Base-by-base conservation (phyloP, 2,888 invertebrate genomes). In the Bombylius discolor region DNA sequence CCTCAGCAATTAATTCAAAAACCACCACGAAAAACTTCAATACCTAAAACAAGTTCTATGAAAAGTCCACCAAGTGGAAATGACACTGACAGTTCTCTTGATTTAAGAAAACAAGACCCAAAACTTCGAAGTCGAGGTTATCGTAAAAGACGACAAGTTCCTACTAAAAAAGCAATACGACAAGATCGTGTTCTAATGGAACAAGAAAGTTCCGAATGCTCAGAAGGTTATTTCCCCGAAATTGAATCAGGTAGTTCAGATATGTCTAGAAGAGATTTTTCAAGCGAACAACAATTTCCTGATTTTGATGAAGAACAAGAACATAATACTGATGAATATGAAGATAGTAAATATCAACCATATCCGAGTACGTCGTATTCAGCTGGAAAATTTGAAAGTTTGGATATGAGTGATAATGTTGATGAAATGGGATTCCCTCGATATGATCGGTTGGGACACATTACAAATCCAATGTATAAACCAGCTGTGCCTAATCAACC, bases 1-100 rank as follows among this genome's bases (percentile, higher is more conserved):
- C 84, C 85, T 4, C 81, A 84, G 68, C 72, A 73, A 60, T 61
- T 71, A n/a, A 78, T 83, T 42, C 77, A 81, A 51, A 82, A 84
- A 64, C 81, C 81, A 7, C 79, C 82, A 0, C 81, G 80, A 23
- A 85, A 84, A 69, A 80, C 80, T 53, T 81, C 83, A 0, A 65
- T 83, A 39, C 72, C 82, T 5, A 79, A 80, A 59, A 76, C 78
- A 61, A 77, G 81, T 61, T 80, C 82, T 13, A 71, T 83, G 42
- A 83, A 84, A 66, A 84, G 83, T 70, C 84, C 85, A 13, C 84
- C 84, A 0, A 85, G 85, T 65, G 85, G 85, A 56, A 85, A 85
- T 63, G 85, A 85, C 60, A 85, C 85, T 0, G 85, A 85, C 59
- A 85, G 85, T 64, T 85, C 85, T 1, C 67, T 82, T 58, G 82